These are phyloP conservation scores for Hirtodrosophila cameraria DNA, from an alignment of 2,888 invertebrate species.

Conservation along the genomic window DNA sequence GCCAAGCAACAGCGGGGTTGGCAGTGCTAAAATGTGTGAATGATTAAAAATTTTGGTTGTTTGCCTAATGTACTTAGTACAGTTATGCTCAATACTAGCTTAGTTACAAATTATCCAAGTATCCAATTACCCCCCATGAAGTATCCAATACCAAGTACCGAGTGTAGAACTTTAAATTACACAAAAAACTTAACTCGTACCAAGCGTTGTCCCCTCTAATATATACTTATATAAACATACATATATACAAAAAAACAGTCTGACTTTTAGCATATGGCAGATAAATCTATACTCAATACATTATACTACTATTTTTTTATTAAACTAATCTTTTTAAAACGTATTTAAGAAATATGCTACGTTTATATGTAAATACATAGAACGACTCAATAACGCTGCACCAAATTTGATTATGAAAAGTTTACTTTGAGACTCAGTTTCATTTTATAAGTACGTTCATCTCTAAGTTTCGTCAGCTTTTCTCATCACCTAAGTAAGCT, in stretches of 20 bases:
- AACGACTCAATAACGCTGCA: constrained; percentile 69
- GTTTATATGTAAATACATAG: constrained; percentile 72
- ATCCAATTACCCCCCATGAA: constrained; percentile 21
- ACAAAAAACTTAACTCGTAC: constrained; percentile 21
- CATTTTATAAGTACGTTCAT: constrained; percentile 50
- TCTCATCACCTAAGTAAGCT: constrained; percentile 56
- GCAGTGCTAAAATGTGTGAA: constrained; percentile 69
- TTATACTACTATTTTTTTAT: constrained; percentile 31
- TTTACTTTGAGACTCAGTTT: constrained; percentile 62
- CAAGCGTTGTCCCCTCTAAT: constrained; percentile 35
- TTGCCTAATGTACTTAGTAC: constrained; percentile 57
- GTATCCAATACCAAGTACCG: constrained; percentile 14
- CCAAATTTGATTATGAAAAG: constrained; percentile 54
- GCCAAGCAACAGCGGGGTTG: constrained; percentile 61
- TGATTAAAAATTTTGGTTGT: constrained; percentile 63
- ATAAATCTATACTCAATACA: constrained; percentile 18
- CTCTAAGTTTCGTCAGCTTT: constrained; percentile 56
- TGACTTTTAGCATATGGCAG: constrained; percentile 21
- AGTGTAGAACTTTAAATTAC: constrained; percentile 33
- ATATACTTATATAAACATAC: constrained; percentile 7
- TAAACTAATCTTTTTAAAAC: constrained; percentile 26
- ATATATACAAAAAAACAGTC: constrained; percentile 21
- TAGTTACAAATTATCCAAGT: constrained; percentile 26
- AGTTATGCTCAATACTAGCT: constrained; percentile 54
- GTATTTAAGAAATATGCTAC: constrained; percentile 61